phyloP scores from a whole-genome alignment of 2,888 invertebrate species.

The Tribolium freemani region DNA sequence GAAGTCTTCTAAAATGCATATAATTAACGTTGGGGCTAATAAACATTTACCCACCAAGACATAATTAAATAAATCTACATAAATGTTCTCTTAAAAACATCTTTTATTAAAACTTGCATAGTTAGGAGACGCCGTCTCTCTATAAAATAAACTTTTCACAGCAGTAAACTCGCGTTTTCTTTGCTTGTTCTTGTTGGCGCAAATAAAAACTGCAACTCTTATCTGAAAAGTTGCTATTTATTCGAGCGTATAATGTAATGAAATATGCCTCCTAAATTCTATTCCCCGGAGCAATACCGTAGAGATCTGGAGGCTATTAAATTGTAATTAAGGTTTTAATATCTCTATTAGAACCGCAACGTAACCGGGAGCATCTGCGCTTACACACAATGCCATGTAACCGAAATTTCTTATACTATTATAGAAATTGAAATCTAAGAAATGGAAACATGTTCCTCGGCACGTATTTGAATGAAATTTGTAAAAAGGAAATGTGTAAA shows the following conservation, averaged over 20 bases:
- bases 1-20: background rate
- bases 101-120: slow-evolving; percentile 34
- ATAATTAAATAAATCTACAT: slow-evolving; percentile 32
- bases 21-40: background rate
- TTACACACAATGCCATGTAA: background rate
- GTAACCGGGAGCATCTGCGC: slow-evolving; percentile 41
- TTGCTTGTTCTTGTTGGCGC: slow-evolving; percentile 8
- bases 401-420: background rate
- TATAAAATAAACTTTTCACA: slow-evolving; percentile 33
- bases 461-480: background rate
- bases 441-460: background rate
- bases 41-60: slow-evolving; percentile 11
- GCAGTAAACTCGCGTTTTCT: slow-evolving; percentile 36
- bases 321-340: slow-evolving; percentile 54
- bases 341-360: slow-evolving; percentile 52
- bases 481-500: slow-evolving; percentile 1
- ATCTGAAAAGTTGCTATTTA: slow-evolving; percentile 44
- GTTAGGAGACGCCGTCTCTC: slow-evolving; percentile 25
- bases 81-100: slow-evolving; percentile 22
- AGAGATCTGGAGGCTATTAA: slow-evolving; percentile 49
- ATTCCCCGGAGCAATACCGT: slow-evolving; percentile 34
- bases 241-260: slow-evolving; percentile 43
- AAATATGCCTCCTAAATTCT: slow-evolving; percentile 39
- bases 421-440: background rate
- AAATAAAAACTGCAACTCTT: slow-evolving; percentile 37